These are phyloP conservation scores for Drosophila colorata DNA, from an alignment of 2,888 invertebrate species.

Conservation along the genomic window DNA sequence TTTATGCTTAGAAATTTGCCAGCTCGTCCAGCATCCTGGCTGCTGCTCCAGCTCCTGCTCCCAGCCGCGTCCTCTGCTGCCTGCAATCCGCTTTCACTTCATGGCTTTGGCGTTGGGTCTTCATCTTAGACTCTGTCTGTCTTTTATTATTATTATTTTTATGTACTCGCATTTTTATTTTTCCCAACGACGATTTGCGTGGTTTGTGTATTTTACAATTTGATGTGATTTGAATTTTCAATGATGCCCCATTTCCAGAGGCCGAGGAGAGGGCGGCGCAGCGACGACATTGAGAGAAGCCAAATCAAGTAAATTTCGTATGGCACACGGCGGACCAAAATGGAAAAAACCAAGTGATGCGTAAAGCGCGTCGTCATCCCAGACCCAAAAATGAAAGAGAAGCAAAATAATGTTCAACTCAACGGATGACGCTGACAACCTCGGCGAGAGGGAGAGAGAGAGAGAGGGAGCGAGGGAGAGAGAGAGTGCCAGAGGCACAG, in stretches of 20 bases:
- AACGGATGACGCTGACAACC: conserved; percentile 39
- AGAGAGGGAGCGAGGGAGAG: background rate
- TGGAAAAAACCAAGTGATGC: conserved; percentile 52
- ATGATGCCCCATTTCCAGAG: conserved; percentile 59
- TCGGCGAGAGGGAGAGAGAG: conserved; percentile 8
- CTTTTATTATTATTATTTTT: conserved; percentile 73
- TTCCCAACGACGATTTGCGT: conserved; percentile 55
- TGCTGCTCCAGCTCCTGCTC: background rate
- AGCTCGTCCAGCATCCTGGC: conserved; percentile 25
- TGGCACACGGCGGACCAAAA: conserved; percentile 26
- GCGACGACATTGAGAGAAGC: conserved; percentile 29
- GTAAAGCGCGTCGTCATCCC: conserved; percentile 46
- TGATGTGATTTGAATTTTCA: conserved; percentile 81
- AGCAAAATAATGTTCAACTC: conserved; percentile 3
- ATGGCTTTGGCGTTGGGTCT: conserved; percentile 14
- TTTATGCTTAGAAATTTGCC: conserved; percentile 32
- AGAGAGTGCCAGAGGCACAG: background rate
- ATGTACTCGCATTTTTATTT: conserved; percentile 75
- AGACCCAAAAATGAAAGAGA: conserved; percentile 3
- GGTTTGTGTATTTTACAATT: conserved; percentile 76
- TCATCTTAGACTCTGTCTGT: conserved; percentile 8
- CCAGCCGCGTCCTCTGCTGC: background rate
- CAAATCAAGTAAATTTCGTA: conserved; percentile 62
- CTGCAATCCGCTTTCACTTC: conserved; percentile 6
- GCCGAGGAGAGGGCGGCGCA: background rate